Evolutionary conservation across 2,888 invertebrate species (phyloP), one percentile per base, ranked within the genome.

Genomic region (Euplexia lucipara): DNA sequence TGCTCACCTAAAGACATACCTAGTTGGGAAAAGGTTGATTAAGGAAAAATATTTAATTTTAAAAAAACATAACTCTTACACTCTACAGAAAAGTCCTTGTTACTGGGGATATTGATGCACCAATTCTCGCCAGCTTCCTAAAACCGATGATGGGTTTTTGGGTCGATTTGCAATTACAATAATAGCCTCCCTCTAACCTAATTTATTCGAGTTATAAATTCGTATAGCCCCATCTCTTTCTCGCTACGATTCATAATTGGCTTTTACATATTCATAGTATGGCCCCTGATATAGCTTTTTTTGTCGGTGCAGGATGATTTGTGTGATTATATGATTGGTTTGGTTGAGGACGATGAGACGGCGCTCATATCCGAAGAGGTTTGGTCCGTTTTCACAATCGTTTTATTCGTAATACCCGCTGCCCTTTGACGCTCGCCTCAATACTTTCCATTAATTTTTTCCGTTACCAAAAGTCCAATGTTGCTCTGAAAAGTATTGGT

Each of bases 311-410:
- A 95, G 95, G 95, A 94, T 92, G 94, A 94, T 91, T 93, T 95
- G 91, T 95, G 94, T 95, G 95, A 95, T 93, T 95, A 94, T 95
- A 94, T 95, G 92, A 93, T 95, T 95, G 95, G 95, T 92, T 95
- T 95, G 94, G 92, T 92, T 92, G 95, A 95, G 92, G 95, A 95
- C 92, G 95, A 95, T 95, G 95, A 95, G 81, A 92, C 92, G 83
- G 95, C 95, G 88, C 94, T 95, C 70, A 94, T 95, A 83, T 86
- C 89, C 84, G 91, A 87, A 90, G 95, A 95, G 95, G 95, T 95
- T 95, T 93, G 95, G 78, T 77, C 85, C 80, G 79, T 79, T 82
- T 84, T 81, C 75, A 78, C 65, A 77, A 73, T 70, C 75, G 69
- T 82, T 82, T 73, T 84, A 84, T 83, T 83, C 85, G 82, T 60